Percentiles rank a stretch among this genome's conserved stretches.
phyloP scores from a whole-genome alignment of 2,888 invertebrate species.

The Diaphora mendica region DNA sequence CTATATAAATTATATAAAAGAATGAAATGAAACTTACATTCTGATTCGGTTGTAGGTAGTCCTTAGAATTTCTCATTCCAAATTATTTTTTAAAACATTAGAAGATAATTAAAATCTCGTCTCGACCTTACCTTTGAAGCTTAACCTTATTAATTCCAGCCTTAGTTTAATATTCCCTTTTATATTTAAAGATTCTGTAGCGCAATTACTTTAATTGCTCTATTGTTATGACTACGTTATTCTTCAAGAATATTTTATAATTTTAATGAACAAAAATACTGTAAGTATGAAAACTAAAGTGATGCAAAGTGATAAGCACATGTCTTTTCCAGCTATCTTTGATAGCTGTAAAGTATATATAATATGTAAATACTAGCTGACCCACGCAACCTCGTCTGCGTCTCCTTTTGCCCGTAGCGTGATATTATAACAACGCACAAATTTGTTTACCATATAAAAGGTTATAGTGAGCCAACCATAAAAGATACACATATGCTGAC shows the following conservation, averaged over 20 bases:
- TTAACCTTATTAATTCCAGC: constrained; percentile 63
- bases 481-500: no score
- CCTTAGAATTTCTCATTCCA: constrained; percentile 30
- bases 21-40: background rate
- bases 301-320: background rate
- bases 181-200: constrained; percentile 52
- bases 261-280: constrained; percentile 31
- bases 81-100: constrained; percentile 54
- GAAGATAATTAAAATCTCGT: constrained; percentile 55
- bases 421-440: no score
- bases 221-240: constrained; percentile 44
- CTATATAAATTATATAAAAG: no score
- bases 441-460: no score
- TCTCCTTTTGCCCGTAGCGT: no score
- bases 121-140: constrained; percentile 63
- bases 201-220: constrained; percentile 50
- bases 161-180: constrained; percentile 53
- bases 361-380: background rate
- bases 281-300: background rate
- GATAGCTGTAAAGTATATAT: background rate
- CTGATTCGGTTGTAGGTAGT: constrained; percentile 1
- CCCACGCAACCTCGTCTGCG: no score
- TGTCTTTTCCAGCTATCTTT: background rate
- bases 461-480: no score
- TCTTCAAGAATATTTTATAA: constrained; percentile 22